These are phyloP conservation scores for Corydoras maculifer DNA, from an alignment of 2,113 vertebrate genomes.

Conservation along the genomic window DNA sequence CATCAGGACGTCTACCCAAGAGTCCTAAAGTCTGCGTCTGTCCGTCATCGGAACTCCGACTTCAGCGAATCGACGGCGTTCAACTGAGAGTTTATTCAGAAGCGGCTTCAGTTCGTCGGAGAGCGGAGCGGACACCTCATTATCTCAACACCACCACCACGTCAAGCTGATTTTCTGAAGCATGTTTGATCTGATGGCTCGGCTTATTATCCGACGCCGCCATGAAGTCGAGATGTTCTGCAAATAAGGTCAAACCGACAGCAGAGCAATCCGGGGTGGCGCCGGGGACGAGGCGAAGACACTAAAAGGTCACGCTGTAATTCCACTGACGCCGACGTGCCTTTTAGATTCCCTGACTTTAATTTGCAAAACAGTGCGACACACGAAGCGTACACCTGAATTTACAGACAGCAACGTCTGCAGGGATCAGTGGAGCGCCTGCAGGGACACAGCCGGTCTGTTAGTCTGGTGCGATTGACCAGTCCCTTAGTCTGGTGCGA, in stretches of 20 bases:
- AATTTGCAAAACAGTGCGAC: slow-evolving; percentile 3
- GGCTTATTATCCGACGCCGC: slow-evolving; percentile 11
- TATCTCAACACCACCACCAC: not conserved
- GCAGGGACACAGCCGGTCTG: not conserved
- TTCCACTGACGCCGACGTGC: slow-evolving; percentile 7
- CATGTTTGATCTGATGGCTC: slow-evolving; percentile 4
- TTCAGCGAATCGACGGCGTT: not conserved
- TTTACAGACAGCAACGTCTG: slow-evolving; percentile 1
- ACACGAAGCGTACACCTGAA: not conserved
- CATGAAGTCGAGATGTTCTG: not conserved
- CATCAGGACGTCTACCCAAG: no score
- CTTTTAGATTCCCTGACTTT: slow-evolving; percentile 2
- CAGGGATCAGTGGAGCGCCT: not conserved
- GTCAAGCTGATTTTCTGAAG: slow-evolving; percentile 14
- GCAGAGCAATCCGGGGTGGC: not conserved
- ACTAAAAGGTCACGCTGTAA: slow-evolving; percentile 4
- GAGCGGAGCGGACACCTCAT: slow-evolving; percentile 13
- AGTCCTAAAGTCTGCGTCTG: not conserved
- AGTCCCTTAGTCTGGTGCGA: not conserved
- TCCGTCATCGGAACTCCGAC: not conserved
- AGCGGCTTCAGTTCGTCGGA: not conserved
- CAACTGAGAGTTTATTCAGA: slow-evolving; percentile 5
- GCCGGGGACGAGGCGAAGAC: not conserved
- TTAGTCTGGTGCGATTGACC: not conserved
- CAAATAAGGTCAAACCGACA: slow-evolving; percentile 9